Percentiles rank a stretch among this genome's conserved stretches.
These are phyloP conservation scores for Cinclus mexicanus DNA, from an alignment of 2,113 vertebrate genomes.

Conservation along the genomic window DNA sequence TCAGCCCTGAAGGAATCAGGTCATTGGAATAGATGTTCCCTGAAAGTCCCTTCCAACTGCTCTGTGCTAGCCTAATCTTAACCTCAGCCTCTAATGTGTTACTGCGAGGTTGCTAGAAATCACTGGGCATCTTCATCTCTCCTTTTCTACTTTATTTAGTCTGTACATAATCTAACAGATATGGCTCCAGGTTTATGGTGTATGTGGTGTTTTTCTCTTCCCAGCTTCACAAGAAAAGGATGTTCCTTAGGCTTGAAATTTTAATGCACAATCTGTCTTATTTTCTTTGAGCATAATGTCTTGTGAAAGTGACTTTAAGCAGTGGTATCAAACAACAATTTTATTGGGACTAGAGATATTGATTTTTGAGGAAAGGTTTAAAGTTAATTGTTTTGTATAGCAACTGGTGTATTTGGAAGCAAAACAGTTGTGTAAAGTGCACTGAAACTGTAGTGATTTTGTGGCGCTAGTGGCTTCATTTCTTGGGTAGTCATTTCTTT, in stretches of 20 bases:
- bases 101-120: background rate
- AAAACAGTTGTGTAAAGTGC: background rate
- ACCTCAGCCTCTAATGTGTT: background rate
- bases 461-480: background rate
- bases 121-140: background rate
- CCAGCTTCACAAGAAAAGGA: background rate
- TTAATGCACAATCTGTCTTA: background rate
- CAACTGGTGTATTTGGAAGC: background rate
- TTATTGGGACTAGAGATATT: background rate
- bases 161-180: background rate
- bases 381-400: background rate
- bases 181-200: background rate
- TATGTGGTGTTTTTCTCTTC: background rate
- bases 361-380: background rate
- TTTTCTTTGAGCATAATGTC: background rate
- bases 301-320: background rate
- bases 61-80: background rate
- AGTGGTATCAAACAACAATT: background rate
- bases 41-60: background rate
- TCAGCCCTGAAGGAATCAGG: background rate
- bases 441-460: background rate
- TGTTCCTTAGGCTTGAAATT: background rate
- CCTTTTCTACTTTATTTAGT: background rate
- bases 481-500: background rate
- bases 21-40: background rate